Conservation (phyloP, 2,113 vertebrate species). For the Calidris pugnax region DNA sequence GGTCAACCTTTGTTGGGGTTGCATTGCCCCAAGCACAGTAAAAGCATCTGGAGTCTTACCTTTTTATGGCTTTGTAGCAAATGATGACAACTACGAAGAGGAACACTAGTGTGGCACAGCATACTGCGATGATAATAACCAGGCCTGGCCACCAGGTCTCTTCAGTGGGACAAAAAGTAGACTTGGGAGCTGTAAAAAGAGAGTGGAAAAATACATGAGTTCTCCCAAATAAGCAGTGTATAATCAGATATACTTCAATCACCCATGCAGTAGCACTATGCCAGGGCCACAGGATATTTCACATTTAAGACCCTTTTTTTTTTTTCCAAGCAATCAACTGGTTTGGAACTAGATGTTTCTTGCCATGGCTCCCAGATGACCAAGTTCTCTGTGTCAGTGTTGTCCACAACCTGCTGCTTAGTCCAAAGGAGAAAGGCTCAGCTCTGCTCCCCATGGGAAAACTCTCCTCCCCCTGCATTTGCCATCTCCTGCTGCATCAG, state of each 20-base stretch:
- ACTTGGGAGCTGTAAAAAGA: slow-evolving; percentile 77
- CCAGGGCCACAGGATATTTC: not conserved
- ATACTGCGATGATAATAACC: slow-evolving; percentile 85
- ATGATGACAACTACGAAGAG: slow-evolving; percentile 92
- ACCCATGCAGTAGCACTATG: not conserved
- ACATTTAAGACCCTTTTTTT: not conserved
- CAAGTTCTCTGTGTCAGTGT: not conserved
- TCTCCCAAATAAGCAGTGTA: not conserved
- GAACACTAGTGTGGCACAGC: slow-evolving; percentile 86
- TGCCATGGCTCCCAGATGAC: not conserved
- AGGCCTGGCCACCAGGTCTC: slow-evolving; percentile 92
- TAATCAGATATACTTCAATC: not conserved
- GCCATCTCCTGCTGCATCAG: slow-evolving; percentile 31
- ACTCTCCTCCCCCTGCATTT: slow-evolving; percentile 11
- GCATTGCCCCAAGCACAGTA: not conserved
- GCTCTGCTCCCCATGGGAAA: not conserved
- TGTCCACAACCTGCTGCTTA: not conserved
- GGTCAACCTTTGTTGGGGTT: not conserved
- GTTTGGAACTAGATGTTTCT: not conserved
- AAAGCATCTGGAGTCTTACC: slow-evolving; percentile 76
- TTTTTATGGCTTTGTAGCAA: slow-evolving; percentile 99
- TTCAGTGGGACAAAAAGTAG: slow-evolving; percentile 80
- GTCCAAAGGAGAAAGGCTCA: not conserved
- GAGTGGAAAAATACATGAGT: slow-evolving; percentile 38
- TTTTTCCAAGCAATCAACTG: not conserved